A percentile compares a stretch with the other conserved stretches of the same genome.
Evolutionary conservation across 2,797 vertebrate genomes (phyloP).

Genomic region (Vireo griseus): DNA sequence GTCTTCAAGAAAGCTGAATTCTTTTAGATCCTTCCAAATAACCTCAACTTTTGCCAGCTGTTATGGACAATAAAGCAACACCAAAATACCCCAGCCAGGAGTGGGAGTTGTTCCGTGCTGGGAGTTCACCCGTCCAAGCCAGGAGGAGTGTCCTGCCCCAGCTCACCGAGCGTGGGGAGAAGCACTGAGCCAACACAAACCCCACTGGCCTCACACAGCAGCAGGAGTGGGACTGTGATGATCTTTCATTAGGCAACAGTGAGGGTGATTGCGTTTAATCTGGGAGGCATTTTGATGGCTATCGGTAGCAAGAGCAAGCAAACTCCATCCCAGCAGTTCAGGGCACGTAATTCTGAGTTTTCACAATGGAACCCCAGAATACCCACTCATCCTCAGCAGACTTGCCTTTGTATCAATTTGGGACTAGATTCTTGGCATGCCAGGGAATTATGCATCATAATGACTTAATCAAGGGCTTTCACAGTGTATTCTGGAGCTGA

Average conservation of each 20-base stretch:
- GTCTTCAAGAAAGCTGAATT: not conserved
- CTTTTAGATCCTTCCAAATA: not conserved
- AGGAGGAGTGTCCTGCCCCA: not conserved
- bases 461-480: constrained; percentile 49
- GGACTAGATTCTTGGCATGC: constrained; percentile 44
- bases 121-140: not conserved
- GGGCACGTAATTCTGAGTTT: not conserved
- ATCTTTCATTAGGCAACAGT: not conserved
- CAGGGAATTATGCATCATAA: constrained; percentile 24
- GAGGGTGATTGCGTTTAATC: not conserved
- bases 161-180: not conserved
- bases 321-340: not conserved
- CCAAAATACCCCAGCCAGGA: fast-evolving
- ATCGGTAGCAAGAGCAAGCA: not conserved
- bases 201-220: not conserved
- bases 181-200: not conserved
- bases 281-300: not conserved
- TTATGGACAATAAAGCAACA: not conserved
- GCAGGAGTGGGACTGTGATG: not conserved
- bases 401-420: constrained; percentile 31
- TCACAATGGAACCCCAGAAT: constrained; percentile 4
- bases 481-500: not conserved
- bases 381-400: not conserved
- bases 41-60: not conserved
- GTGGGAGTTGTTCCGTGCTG: not conserved